Base-by-base conservation (phyloP, 2,888 invertebrate species). In the Agonopterix alstromeriana region DNA sequence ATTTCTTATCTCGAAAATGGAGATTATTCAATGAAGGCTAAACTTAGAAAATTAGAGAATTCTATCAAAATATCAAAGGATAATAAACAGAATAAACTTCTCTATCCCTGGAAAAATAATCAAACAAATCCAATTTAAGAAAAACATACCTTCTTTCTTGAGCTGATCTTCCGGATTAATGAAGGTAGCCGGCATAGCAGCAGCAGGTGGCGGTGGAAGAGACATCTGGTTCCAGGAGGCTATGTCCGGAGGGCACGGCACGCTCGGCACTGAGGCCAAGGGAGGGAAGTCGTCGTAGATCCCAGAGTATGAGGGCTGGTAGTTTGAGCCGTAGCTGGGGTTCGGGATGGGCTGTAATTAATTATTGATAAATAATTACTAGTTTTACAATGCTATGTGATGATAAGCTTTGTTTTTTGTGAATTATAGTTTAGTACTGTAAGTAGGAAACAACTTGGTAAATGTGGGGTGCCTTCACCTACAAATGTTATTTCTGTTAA, bases 91-190 rank as follows among this genome's bases (percentile, higher is more conserved):
- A 17, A 17, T 17, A 17, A 17, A 14, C 17, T 17, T 17, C 27
- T 27, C 27, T 27, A 27, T 41, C 0, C 8, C 41, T 41, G 10
- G 1, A 10, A 41, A 11, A 41, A 8, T 41, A n/a, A 8, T 8
- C 5, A 3, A 45, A 2, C 27, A 5, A 27, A 27, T 27, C 27
- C 27, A 27, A 27, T 27, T 27, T 27, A 27, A 27, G 3, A 2
- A 27, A 27, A 27, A 55, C 63, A 55, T 75, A 90, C 90, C 90
- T 76, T 90, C 89, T 75, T 89, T 89, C 59, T 89, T 90, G 10
- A 86, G 75, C 55, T 89, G 87, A 47, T 90, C 89, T 59, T 82
- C 90, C 46, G 81, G 71, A 55, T 79, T 82, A 9, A 75, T 60
- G 42, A 72, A 63, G 0, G 70, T 65, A 9, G 70, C 65, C 0